Conservation (phyloP, 2,888 invertebrate species). For the Chironomus riparius region DNA sequence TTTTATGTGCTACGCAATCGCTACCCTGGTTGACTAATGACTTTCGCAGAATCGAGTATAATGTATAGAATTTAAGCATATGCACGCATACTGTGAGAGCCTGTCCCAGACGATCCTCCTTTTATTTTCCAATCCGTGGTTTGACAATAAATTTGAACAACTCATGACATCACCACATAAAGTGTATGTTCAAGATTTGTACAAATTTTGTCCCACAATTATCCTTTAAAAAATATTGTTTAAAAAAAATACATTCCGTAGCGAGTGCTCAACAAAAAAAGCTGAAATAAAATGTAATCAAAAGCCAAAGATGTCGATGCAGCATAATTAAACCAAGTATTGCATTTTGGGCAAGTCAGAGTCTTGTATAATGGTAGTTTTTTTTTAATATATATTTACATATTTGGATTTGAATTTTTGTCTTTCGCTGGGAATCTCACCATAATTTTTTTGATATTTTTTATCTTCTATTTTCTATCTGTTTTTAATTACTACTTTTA, state of each 20-base stretch:
- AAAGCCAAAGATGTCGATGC: conserved; percentile 10
- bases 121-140: background rate
- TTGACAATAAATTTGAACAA: background rate
- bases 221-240: background rate
- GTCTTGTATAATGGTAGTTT: conserved; percentile 1
- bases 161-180: background rate
- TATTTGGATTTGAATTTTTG: background rate
- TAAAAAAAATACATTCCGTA: background rate
- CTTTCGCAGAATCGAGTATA: background rate
- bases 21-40: background rate
- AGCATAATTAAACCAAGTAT: conserved; percentile 2
- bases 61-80: background rate
- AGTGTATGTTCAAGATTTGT: background rate
- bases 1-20: conserved; percentile 8
- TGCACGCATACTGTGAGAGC: background rate
- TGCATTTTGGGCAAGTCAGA: conserved; percentile 3
- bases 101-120: background rate
- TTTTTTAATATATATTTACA: background rate
- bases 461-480: background rate
- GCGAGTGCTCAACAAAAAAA: background rate
- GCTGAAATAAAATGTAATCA: background rate
- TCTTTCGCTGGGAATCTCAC: background rate
- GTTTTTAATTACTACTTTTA: background rate
- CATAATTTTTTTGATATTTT: background rate
- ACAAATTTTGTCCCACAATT: background rate